A percentile compares a stretch with the other conserved stretches of the same genome.
These are phyloP conservation scores for Eupristina koningsbergeri DNA, from an alignment of 1,140 invertebrate species.

Conservation along the genomic window DNA sequence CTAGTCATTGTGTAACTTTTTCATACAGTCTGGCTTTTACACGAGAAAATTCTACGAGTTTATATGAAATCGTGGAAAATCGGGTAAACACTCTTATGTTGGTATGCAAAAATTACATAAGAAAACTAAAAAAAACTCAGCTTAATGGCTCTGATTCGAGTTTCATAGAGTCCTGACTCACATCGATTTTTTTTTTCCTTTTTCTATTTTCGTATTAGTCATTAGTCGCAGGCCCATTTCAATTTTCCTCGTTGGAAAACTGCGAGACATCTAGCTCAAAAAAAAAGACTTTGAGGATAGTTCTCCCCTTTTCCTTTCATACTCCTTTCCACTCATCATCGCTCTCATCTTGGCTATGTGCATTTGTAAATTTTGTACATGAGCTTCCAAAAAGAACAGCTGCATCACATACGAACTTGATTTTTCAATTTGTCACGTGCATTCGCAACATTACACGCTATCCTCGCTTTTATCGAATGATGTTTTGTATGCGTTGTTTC, in stretches of 20 bases:
- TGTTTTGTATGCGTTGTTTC: neutral
- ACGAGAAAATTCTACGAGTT: neutral
- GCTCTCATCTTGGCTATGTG: neutral
- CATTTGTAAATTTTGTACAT: neutral
- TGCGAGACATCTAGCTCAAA: neutral
- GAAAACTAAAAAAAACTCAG: neutral
- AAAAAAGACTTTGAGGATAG: constrained; percentile 20
- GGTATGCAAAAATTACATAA: no score
- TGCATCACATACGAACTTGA: neutral
- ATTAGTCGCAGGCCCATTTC: neutral
- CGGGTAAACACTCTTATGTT: no score
- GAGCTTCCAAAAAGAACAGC: neutral
- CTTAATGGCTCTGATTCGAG: neutral
- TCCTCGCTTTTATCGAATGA: neutral
- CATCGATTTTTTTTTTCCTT: neutral
- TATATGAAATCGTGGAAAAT: no score
- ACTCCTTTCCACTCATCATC: neutral
- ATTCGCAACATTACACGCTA: neutral
- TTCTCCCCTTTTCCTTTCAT: neutral
- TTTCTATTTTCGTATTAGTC: neutral
- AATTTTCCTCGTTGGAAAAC: neutral
- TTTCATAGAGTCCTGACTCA: neutral
- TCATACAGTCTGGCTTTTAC: neutral
- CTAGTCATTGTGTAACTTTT: neutral
- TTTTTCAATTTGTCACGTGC: neutral